Evolutionary conservation across 2,888 invertebrate genomes (phyloP), one percentile per base, ranked within the genome.

Genomic region (Nomada fucata): DNA sequence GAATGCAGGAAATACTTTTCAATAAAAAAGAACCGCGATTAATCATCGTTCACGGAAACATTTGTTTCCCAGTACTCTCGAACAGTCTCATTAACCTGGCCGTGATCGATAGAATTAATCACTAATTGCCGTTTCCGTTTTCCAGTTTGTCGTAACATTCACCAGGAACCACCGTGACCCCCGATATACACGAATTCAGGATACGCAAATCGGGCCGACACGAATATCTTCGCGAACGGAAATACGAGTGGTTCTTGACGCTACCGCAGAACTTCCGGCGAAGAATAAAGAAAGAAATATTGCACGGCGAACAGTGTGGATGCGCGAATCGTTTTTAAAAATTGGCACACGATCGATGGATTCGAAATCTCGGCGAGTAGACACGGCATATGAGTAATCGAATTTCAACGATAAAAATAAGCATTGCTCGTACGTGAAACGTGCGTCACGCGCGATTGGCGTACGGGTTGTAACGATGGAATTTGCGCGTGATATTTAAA

Each of bases 401-500:
- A 76, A 75, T 52, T 57, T 63, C 59, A 59, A 26, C 57, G 60
- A 61, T 70, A 61, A 77, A 70, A 82, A 83, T 73, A 69, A 69
- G 26, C 59, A 23, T 59, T 52, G 23, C 10, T 15, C 29, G 44
- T n/a, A 44, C 52, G 69, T 15, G 61, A 72, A 55, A 82, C 64
- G 76, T 70, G 77, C 82, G 83, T 83, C 83, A 82, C 29, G 47
- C 29, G 52, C 55, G 55, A 52, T n/a, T n/a, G 36, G 44, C 63
- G 53, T 57, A 47, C 42, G 44, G 59, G 67, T 42, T 55, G n/a
- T 26, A n/a, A 23, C 10, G 57, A 75, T 60, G 82, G 85, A 85
- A 84, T 85, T 85, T 44, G 47, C 71, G 15, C 42, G 36, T 9
- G 78, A 73, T 85, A 85, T 84, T 85, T 82, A 57, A 78, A 61